Percentiles rank a stretch among this genome's conserved stretches.
phyloP scores from a whole-genome alignment of 2,888 invertebrate genomes.

The Synanthedon andrenaeformis region DNA sequence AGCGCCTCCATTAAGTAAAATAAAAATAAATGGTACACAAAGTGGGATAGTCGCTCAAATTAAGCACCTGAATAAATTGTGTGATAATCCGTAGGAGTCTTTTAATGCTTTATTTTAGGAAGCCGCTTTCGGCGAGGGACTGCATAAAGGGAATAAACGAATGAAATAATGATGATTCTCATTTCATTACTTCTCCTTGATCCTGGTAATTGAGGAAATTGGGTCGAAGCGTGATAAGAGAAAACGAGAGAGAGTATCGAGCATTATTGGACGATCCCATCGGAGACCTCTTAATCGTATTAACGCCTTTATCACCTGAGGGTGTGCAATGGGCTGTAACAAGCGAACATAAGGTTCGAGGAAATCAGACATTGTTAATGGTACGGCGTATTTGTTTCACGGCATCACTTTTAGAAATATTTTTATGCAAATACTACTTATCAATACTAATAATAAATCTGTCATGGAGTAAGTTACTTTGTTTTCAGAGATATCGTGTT shows the following conservation, averaged over 20 bases:
- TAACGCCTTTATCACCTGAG: constrained; percentile 62
- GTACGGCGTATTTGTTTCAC: constrained; percentile 1
- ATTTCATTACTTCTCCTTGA: constrained; percentile 67
- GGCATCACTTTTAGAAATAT: not conserved
- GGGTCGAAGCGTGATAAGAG: constrained; percentile 58
- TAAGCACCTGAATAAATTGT: constrained; percentile 71
- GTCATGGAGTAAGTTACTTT: too few relatives aligned
- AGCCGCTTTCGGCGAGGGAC: constrained; percentile 42
- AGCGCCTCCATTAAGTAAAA: constrained; percentile 54
- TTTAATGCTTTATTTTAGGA: constrained; percentile 56
- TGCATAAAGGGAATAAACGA: constrained; percentile 48
- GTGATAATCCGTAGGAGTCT: constrained; percentile 66
- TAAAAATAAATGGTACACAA: constrained; percentile 64
- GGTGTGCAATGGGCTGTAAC: constrained; percentile 51
- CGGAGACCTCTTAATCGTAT: constrained; percentile 60
- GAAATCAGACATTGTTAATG: constrained; percentile 17
- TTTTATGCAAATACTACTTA: not conserved
- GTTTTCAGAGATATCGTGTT: too few relatives aligned
- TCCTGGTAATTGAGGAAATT: constrained; percentile 67
- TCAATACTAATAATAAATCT: too few relatives aligned
- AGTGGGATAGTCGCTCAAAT: constrained; percentile 64
- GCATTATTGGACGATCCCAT: constrained; percentile 48
- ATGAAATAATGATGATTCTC: constrained; percentile 66
- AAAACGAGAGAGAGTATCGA: constrained; percentile 35
- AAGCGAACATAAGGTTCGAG: constrained; percentile 28